These are phyloP conservation scores for Patella depressa DNA, from an alignment of 2,888 invertebrate genomes.

Conservation along the genomic window DNA sequence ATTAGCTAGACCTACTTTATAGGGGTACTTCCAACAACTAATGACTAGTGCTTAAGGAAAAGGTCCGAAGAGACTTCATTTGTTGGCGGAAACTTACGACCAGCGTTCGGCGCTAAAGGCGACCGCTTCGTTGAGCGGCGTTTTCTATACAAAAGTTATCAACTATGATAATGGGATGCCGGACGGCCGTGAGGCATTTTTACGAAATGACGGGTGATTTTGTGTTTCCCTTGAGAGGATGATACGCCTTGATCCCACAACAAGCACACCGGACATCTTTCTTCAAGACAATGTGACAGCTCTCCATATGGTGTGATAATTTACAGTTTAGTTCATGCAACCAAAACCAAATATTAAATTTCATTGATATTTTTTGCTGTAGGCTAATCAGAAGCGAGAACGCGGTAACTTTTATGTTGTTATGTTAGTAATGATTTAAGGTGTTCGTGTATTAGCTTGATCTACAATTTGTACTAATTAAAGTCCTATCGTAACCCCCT, in stretches of 20 bases:
- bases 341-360: neutral
- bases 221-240: neutral
- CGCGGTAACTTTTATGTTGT: no score
- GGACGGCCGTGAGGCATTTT: neutral
- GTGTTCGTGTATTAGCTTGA: no score
- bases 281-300: neutral
- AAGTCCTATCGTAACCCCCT: no score
- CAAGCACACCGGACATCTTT: neutral
- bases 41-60: no score
- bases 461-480: no score
- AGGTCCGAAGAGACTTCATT: no score
- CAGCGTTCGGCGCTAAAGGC: neutral
- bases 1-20: no score
- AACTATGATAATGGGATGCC: neutral
- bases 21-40: no score
- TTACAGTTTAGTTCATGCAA: neutral
- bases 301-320: neutral
- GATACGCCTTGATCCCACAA: neutral
- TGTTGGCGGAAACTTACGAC: neutral
- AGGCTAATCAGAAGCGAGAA: neutral
- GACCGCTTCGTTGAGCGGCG: no score
- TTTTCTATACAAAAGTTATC: no score
- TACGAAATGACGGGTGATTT: constrained; percentile 2
- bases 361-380: neutral
- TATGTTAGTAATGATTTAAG: no score